These are phyloP conservation scores for Ichneumoninae sp. DNA, from an alignment of 2,888 invertebrate genomes.

Conservation along the genomic window DNA sequence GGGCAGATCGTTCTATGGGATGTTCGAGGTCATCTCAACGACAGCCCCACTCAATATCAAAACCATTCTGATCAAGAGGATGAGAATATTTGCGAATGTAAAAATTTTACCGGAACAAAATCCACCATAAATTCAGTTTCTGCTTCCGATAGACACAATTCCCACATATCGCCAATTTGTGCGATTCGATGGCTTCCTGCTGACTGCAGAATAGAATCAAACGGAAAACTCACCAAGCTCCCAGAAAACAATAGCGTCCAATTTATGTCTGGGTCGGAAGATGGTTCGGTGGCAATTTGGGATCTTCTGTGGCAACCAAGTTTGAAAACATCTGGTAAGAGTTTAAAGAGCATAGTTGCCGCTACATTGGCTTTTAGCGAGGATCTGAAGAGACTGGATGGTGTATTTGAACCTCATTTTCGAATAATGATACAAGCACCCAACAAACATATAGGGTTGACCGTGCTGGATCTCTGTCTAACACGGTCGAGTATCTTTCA, in stretches of 20 bases:
- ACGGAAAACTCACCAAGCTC: conserved; percentile 73
- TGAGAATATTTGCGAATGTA: neutral
- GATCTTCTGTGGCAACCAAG: conserved; percentile 78
- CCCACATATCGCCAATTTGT: conserved; percentile 76
- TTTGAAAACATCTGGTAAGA: conserved; percentile 65
- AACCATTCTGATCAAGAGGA: conserved; percentile 54
- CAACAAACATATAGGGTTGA: conserved; percentile 59
- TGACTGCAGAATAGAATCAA: conserved; percentile 70
- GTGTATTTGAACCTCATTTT: conserved; percentile 78
- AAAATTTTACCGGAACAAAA: neutral
- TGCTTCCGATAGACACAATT: conserved; percentile 72
- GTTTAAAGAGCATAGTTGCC: conserved; percentile 58
- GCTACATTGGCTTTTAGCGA: conserved; percentile 63
- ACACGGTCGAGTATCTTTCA: conserved; percentile 56
- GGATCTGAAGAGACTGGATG: conserved; percentile 74
- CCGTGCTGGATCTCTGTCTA: conserved; percentile 69
- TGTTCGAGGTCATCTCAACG: conserved; percentile 63
- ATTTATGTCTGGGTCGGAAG: conserved; percentile 80
- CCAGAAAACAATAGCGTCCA: conserved; percentile 70
- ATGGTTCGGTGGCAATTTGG: conserved; percentile 81
- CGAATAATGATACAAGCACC: conserved; percentile 54
- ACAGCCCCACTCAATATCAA: neutral
- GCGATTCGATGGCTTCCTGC: conserved; percentile 80
- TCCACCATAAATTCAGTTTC: conserved; percentile 57
- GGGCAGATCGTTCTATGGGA: conserved; percentile 83